These are phyloP conservation scores for Tetramorium simillimum DNA, from an alignment of 1,140 invertebrate species.

Conservation along the genomic window DNA sequence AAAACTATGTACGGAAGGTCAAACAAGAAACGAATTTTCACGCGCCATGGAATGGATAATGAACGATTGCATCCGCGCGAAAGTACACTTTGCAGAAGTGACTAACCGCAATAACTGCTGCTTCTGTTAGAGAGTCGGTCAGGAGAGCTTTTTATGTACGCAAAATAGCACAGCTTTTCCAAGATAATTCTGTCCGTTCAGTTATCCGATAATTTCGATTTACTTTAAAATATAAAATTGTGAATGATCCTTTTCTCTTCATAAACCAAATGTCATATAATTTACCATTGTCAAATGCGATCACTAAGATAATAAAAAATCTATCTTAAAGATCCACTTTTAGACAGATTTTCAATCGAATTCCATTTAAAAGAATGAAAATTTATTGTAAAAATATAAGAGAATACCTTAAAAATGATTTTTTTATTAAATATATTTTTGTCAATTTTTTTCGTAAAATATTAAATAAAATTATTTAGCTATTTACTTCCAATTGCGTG, in stretches of 20 bases:
- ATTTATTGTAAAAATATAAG: neutral
- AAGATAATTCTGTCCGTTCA: neutral
- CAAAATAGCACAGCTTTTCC: slow-evolving; percentile 35
- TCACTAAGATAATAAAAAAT: neutral
- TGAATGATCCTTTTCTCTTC: neutral
- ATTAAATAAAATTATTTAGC: neutral
- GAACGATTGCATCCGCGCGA: slow-evolving; percentile 43
- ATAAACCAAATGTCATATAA: neutral
- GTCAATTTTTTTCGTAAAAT: neutral
- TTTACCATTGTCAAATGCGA: neutral
- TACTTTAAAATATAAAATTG: neutral
- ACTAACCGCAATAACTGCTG: slow-evolving; percentile 22
- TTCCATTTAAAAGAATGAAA: neutral
- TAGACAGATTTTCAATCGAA: neutral
- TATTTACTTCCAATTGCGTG: neutral
- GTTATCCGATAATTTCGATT: neutral
- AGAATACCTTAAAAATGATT: neutral
- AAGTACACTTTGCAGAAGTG: slow-evolving; percentile 52
- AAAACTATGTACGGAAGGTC: slow-evolving; percentile 10
- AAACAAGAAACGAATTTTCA: slow-evolving; percentile 50
- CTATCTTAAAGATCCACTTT: neutral
- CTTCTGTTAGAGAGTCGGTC: slow-evolving; percentile 47
- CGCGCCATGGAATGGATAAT: slow-evolving; percentile 35
- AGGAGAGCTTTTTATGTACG: neutral
- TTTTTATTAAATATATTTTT: neutral